phyloP scores from a whole-genome alignment of 2,888 invertebrate genomes.

The Sphinx pinastri region DNA sequence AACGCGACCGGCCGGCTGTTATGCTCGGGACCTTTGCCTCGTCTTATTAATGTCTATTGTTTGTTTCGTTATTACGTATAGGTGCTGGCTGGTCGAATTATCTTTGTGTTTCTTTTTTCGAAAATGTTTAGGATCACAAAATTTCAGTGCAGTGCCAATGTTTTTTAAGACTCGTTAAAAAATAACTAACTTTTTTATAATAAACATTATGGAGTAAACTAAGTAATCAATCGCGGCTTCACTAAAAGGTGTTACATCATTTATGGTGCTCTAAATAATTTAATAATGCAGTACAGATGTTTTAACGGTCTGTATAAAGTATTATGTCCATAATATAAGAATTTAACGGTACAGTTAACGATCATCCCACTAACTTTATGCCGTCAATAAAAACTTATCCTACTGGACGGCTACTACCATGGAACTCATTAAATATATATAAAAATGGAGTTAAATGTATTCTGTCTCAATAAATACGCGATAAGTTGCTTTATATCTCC shows the following conservation, averaged over 20 bases:
- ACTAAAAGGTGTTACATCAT: not conserved
- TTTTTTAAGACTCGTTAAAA: too few relatives aligned
- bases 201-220: not conserved
- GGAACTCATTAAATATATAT: conserved; percentile 24
- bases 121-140: too few relatives aligned
- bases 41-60: conserved; percentile 83
- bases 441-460: conserved; percentile 18
- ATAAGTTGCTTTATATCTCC: conserved; percentile 15
- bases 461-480: conserved; percentile 20
- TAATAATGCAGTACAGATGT: conserved; percentile 21
- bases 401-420: conserved; percentile 14
- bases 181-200: too few relatives aligned
- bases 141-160: too few relatives aligned
- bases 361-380: conserved; percentile 27
- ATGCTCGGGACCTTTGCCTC: conserved; percentile 61
- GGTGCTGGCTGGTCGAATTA: conserved; percentile 15
- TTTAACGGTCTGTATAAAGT: not conserved
- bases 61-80: conserved; percentile 73
- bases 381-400: conserved; percentile 22
- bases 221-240: conserved; percentile 4
- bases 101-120: not conserved
- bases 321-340: conserved; percentile 25
- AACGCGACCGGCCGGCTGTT: conserved; percentile 72
- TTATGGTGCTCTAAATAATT: conserved; percentile 16
- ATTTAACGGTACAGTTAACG: conserved; percentile 32